Evolutionary conservation across 2,113 vertebrate species (phyloP).

Genomic region (Hepsetus odoe): DNA sequence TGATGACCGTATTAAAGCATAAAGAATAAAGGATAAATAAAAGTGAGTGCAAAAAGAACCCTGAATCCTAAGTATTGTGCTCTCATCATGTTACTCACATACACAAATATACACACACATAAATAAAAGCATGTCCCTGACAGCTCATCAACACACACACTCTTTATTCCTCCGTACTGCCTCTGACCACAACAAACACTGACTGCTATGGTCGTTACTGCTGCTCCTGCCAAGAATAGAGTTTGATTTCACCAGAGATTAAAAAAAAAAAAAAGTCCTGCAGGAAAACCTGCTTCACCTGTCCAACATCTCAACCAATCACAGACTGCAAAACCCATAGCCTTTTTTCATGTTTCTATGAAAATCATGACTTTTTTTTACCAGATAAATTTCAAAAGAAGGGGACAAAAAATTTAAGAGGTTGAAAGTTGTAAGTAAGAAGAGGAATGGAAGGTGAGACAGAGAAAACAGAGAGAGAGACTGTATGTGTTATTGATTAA

Average conservation of each 20-base stretch:
- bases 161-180: no score
- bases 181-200: conserved; percentile 9
- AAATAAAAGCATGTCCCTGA: neutral
- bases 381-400: neutral
- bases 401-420: neutral
- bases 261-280: neutral
- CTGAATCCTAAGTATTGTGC: neutral
- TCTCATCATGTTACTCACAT: conserved; percentile 1
- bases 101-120: neutral
- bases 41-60: conserved; percentile 27
- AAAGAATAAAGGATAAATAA: conserved; percentile 55
- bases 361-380: neutral
- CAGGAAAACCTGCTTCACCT: conserved; percentile 62
- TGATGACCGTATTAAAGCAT: conserved; percentile 68
- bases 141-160: neutral
- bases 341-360: conserved; percentile 26
- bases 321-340: conserved; percentile 54
- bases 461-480: neutral
- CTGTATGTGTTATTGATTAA: conserved; percentile 17
- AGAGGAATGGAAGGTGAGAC: conserved; percentile 31
- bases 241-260: neutral
- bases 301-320: conserved; percentile 61
- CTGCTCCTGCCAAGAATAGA: conserved; percentile 24
- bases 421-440: neutral
- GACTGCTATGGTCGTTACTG: conserved; percentile 1